Conservation (phyloP, 2,113 vertebrate species). For the Crotophaga sulcirostris region DNA sequence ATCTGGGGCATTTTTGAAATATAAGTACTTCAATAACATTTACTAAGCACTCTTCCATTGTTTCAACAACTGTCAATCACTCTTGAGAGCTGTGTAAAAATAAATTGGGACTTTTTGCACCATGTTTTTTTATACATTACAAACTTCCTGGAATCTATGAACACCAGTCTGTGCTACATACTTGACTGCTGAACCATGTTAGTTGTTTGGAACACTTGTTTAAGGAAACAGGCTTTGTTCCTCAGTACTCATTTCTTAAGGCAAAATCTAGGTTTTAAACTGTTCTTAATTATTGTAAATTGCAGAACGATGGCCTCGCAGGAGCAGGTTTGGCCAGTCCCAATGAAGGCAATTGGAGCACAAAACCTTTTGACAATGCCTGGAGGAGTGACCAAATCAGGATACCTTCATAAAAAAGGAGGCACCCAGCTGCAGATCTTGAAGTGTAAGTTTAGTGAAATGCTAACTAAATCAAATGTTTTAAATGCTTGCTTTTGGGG, state of each 20-base stretch:
- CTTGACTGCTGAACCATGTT: conserved; percentile 4
- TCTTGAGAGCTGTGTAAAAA: conserved; percentile 46
- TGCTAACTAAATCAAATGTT: conserved; percentile 4
- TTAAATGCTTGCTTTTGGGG: background rate
- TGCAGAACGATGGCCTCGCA: conserved; percentile 86
- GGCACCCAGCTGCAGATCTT: conserved; percentile 93
- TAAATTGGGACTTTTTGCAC: conserved; percentile 59
- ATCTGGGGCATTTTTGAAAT: background rate
- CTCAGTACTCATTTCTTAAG: background rate
- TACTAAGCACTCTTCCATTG: background rate
- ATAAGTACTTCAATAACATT: background rate
- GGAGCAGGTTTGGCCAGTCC: conserved; percentile 88
- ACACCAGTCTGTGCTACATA: conserved; percentile 22
- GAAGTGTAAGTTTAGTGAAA: conserved; percentile 85
- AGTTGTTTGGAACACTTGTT: conserved; percentile 39
- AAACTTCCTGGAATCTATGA: conserved; percentile 71
- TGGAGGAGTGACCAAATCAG: conserved; percentile 86
- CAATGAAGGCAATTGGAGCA: conserved; percentile 97
- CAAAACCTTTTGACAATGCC: conserved; percentile 98
- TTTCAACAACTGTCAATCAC: background rate
- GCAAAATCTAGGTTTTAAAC: background rate
- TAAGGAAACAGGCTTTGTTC: conserved; percentile 13
- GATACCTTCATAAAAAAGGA: conserved; percentile 98
- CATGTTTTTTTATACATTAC: background rate
- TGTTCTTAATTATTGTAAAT: background rate